phyloP scores from a whole-genome alignment of 2,888 invertebrate genomes.

The Meteorus colon region DNA sequence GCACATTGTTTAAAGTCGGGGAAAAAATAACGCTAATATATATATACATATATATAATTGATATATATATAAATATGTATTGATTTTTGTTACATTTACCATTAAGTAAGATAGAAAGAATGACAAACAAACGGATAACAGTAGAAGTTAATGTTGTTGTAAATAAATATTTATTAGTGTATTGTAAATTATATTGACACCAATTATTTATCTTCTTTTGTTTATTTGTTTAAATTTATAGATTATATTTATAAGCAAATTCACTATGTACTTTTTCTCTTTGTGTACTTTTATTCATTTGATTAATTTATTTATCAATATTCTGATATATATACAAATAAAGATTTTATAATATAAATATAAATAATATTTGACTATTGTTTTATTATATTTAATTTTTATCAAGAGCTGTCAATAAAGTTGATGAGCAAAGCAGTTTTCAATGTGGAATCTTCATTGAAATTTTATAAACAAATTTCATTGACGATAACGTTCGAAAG shows the following conservation, averaged over 20 bases:
- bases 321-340: slow-evolving; percentile 23
- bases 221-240: neutral
- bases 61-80: slow-evolving; percentile 28
- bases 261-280: neutral
- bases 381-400: slow-evolving; percentile 38
- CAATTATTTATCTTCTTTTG: slow-evolving; percentile 21
- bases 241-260: neutral
- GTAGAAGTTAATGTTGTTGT: slow-evolving; percentile 16
- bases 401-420: neutral
- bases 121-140: slow-evolving; percentile 19
- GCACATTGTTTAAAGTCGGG: slow-evolving; percentile 32
- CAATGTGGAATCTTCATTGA: neutral
- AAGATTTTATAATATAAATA: slow-evolving; percentile 18
- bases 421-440: neutral
- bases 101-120: slow-evolving; percentile 30
- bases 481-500: neutral
- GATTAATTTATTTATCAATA: slow-evolving; percentile 23
- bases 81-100: slow-evolving; percentile 29
- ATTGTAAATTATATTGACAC: slow-evolving; percentile 30
- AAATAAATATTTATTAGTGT: slow-evolving; percentile 30
- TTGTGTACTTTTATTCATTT: neutral
- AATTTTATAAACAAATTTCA: neutral
- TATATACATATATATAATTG: neutral
- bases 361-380: neutral
- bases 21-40: slow-evolving; percentile 50